Percentiles rank a stretch among this genome's conserved stretches.
These are phyloP conservation scores for Ormyrus labotus DNA, from an alignment of 2,888 invertebrate genomes.

Conservation along the genomic window DNA sequence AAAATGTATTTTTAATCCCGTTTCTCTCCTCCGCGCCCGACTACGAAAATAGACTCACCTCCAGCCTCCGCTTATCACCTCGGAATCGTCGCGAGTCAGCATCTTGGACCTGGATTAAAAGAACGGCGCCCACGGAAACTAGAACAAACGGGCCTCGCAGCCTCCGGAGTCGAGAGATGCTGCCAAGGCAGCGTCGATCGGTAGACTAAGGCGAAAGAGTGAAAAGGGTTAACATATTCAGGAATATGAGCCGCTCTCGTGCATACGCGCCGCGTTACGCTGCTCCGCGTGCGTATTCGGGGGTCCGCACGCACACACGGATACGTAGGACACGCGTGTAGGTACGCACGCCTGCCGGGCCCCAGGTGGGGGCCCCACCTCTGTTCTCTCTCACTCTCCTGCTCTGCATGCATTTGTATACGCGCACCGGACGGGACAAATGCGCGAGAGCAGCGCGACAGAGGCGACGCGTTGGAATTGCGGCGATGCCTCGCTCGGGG, in stretches of 20 bases:
- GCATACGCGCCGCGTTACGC: conserved; percentile 54
- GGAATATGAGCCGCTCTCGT: conserved; percentile 67
- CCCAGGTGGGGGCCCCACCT: conserved; percentile 72
- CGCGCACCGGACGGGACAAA: conserved; percentile 58
- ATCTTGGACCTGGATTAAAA: background rate
- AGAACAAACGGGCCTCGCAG: background rate
- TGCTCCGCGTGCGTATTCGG: background rate
- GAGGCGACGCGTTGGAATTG: too few species aligned
- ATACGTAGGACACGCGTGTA: conserved; percentile 55
- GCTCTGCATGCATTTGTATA: conserved; percentile 47
- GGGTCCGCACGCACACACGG: conserved; percentile 14
- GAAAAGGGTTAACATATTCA: conserved; percentile 70
- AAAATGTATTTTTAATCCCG: too few species aligned
- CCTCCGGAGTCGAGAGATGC: conserved; percentile 65
- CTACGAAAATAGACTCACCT: conserved; percentile 29
- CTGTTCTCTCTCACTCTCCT: conserved; percentile 43
- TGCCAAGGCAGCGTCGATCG: conserved; percentile 72
- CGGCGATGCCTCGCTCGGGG: conserved; percentile 30
- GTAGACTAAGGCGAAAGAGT: conserved; percentile 69
- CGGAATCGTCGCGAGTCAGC: background rate
- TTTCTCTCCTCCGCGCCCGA: too few species aligned
- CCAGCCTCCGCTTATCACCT: background rate
- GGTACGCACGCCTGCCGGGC: conserved; percentile 60
- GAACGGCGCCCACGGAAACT: conserved; percentile 14
- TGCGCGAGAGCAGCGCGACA: background rate